Evolutionary conservation across 1,140 invertebrate species (phyloP), one percentile per base, ranked within the genome.

Genomic region (Bombus difficillimus): DNA sequence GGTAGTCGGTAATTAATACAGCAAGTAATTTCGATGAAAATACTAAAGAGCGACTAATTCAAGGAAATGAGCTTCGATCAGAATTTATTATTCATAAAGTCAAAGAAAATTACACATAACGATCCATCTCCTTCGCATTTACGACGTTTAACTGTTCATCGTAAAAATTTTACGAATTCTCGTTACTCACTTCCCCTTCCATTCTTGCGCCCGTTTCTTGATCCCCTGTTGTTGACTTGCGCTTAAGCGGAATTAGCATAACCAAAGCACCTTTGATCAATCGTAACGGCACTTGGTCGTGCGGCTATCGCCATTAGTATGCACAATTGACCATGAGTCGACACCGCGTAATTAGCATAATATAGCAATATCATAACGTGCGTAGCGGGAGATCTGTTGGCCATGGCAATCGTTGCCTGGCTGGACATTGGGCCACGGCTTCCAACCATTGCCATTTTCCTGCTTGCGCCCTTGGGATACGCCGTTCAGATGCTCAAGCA

Each of bases 181-280:
- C 75, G 59, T n/a, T 37, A 77, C 59, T 83, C 86, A 59, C 59
- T 74, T 66, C 69, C 74, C 81, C 39, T 28, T 59, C 28, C 8
- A 25, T n/a, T 4, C 37, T 25, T n/a, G 37, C 53, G 0, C 25
- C 13, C 43, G n/a, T 79, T 81, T 53, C 73, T 53, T 75, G 66
- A 25, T 66, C 66, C 47, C 41, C 39, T 39, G 37, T 57, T 71
- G 62, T 32, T 39, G 28, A 41, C 72, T 72, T 59, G 85, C 82
- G 77, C 76, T 88, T 82, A 89, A 90, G 86, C 88, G 74, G 84
- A 92, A 93, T 93, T 92, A 93, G 92, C 93, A 93, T 93, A 93
- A 91, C 89, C 89, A 90, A 92, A 93, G 92, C 91, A 92, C 91
- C 93, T 93, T 93, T 93, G 92, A 93, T 93, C 92, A 93, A 93